A percentile compares a stretch with the other conserved stretches of the same genome.
Conservation (phyloP, 2,888 invertebrate species). For the Drosophila fulvimacula region DNA sequence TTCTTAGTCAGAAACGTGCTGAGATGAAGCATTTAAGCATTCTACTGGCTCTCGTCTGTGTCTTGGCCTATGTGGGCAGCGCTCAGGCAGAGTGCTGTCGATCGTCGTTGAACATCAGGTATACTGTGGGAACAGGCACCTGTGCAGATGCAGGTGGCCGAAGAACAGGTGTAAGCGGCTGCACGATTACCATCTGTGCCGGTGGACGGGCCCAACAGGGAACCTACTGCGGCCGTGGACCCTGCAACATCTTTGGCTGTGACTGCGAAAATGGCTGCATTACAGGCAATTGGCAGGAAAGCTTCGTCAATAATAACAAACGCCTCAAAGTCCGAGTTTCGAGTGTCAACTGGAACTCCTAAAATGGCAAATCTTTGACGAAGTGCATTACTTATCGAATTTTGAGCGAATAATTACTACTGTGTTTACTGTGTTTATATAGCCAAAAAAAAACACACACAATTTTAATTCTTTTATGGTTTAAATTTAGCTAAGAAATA, state of each 20-base stretch:
- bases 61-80: conserved; percentile 1
- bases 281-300: neutral
- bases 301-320: neutral
- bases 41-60: neutral
- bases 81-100: neutral
- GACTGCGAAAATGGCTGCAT: conserved; percentile 2
- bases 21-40: neutral
- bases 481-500: too few species aligned
- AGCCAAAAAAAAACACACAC: too few species aligned
- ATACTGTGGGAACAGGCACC: neutral
- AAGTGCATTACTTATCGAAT: too few species aligned
- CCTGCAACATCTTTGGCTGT: conserved; percentile 8
- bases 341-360: neutral
- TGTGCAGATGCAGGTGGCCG: neutral
- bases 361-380: too few species aligned
- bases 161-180: neutral
- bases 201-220: neutral
- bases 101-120: neutral
- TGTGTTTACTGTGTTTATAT: too few species aligned
- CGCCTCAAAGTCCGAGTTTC: neutral
- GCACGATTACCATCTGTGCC: neutral
- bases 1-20: neutral
- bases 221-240: conserved; percentile 1
- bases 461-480: too few species aligned
- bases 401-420: too few species aligned